A percentile compares a stretch with the other conserved stretches of the same genome.
Conservation (phyloP, 2,888 invertebrate genomes). For the Actias luna region DNA sequence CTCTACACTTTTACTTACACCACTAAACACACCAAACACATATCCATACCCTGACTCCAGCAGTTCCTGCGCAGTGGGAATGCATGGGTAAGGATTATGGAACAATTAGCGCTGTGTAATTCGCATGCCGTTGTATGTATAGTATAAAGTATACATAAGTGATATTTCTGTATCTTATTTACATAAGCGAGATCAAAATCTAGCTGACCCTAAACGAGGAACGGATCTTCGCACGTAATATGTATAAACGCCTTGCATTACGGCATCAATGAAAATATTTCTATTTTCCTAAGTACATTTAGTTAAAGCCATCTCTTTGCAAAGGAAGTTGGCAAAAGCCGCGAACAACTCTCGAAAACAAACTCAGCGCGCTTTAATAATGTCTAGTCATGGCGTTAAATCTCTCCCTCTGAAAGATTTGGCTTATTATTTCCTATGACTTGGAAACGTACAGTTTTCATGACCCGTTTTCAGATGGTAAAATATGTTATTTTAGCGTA, state of each 20-base stretch:
- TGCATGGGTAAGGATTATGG: too few relatives aligned
- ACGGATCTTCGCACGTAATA: not conserved
- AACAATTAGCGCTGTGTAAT: too few relatives aligned
- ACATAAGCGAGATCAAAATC: not conserved
- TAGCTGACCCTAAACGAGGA: not conserved
- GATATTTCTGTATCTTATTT: too few relatives aligned
- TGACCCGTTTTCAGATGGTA: not conserved
- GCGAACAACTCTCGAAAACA: not conserved
- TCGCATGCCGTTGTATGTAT: too few relatives aligned
- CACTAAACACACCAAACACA: too few relatives aligned
- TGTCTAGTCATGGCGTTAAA: slow-evolving; percentile 10
- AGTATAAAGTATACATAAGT: too few relatives aligned
- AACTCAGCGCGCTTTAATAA: not conserved
- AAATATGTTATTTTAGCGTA: not conserved
- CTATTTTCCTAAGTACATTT: slow-evolving; percentile 3
- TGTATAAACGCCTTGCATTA: not conserved
- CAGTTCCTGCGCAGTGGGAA: too few relatives aligned
- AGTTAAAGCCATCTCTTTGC: slow-evolving; percentile 7
- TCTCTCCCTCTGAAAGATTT: slow-evolving; percentile 11
- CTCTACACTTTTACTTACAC: too few relatives aligned
- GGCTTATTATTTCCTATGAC: not conserved
- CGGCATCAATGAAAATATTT: not conserved
- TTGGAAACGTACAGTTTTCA: not conserved
- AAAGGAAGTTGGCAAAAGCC: not conserved
- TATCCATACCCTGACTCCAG: too few relatives aligned